phyloP scores from a whole-genome alignment of 1,140 invertebrate genomes.

The Sarcophaga peregrina region DNA sequence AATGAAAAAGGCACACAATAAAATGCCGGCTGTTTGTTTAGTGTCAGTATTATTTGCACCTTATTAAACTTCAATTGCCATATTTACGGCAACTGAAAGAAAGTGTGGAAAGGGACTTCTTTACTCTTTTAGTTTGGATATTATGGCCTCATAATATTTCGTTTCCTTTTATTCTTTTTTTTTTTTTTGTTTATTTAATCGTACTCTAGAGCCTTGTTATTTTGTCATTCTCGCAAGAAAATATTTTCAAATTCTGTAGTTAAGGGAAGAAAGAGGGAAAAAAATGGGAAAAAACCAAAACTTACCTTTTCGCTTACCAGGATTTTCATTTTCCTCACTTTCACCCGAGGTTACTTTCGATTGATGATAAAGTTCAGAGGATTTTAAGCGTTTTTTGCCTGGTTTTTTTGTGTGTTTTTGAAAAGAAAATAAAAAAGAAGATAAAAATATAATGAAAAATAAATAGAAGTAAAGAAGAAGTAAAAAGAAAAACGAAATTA shows the following conservation, averaged over 20 bases:
- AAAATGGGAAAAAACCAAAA: neutral
- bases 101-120: neutral
- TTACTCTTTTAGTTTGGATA: neutral
- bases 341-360: conserved; percentile 59
- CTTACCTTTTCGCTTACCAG: conserved; percentile 65
- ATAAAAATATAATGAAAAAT: conserved; percentile 1
- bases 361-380: conserved; percentile 63
- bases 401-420: neutral
- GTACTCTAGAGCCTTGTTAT: conserved; percentile 27
- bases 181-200: conserved; percentile 26
- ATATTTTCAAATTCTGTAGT: too few relatives aligned
- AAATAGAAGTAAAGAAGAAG: conserved; percentile 6
- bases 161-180: neutral
- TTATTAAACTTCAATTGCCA: conserved; percentile 26
- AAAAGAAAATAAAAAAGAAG: neutral
- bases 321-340: conserved; percentile 62
- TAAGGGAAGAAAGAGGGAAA: neutral
- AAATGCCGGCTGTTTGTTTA: neutral
- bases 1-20: neutral
- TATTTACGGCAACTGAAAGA: neutral
- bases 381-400: conserved; percentile 65
- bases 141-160: conserved; percentile 36
- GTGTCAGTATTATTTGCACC: conserved; percentile 32
- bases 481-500: neutral
- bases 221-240: conserved; percentile 19